Evolutionary conservation across 1,140 invertebrate species (phyloP).

Genomic region (Chymomyza costata): DNA sequence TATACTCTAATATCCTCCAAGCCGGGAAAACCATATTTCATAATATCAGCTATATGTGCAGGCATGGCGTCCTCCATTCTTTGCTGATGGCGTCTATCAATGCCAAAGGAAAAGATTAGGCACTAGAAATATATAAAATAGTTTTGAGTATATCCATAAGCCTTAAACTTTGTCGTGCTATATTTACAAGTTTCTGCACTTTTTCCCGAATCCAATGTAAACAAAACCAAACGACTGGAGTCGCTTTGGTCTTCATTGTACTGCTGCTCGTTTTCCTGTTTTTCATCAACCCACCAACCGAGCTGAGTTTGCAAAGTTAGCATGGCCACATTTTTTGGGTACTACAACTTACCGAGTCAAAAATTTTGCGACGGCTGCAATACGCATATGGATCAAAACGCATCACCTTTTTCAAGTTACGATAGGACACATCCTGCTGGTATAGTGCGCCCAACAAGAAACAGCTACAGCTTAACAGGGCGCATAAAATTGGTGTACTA

Average conservation of each 20-base stretch:
- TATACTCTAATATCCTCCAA: conserved; percentile 90
- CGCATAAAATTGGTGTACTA: too few species aligned
- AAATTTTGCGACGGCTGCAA: conserved; percentile 30
- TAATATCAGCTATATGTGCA: conserved; percentile 81
- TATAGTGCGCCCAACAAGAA: conserved; percentile 41
- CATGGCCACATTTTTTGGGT: conserved; percentile 5
- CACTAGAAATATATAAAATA: conserved; percentile 22
- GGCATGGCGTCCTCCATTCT: too few species aligned
- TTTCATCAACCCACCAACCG: background rate
- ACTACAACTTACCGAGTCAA: conserved; percentile 27
- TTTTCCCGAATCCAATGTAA: conserved; percentile 22
- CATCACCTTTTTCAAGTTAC: conserved; percentile 28
- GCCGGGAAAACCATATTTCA: conserved; percentile 95
- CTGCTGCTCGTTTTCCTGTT: background rate
- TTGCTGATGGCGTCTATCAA: background rate
- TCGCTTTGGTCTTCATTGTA: background rate
- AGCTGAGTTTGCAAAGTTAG: background rate
- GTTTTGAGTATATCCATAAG: background rate
- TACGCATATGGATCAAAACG: conserved; percentile 38
- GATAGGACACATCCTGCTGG: conserved; percentile 45
- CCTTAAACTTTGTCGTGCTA: too few species aligned
- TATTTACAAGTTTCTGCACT: conserved; percentile 24
- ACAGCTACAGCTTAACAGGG: conserved; percentile 22
- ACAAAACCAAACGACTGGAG: conserved; percentile 18
- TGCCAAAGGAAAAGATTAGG: conserved; percentile 24